Percentiles rank a stretch among this genome's conserved stretches.
Evolutionary conservation across 2,797 vertebrate species (phyloP).

Genomic region (Heliangelus exortis): DNA sequence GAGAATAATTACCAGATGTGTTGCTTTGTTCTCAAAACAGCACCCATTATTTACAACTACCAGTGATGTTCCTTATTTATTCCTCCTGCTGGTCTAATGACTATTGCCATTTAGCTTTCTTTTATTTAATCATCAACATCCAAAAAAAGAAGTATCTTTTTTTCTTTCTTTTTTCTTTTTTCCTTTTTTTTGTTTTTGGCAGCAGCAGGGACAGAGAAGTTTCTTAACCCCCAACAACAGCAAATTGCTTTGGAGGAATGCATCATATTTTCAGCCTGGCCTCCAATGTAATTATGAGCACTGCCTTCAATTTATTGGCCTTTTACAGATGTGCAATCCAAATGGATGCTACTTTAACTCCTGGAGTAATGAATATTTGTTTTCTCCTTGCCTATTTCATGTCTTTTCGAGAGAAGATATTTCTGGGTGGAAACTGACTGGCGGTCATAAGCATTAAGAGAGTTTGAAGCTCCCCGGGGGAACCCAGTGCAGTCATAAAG

Average conservation of each 20-base stretch:
- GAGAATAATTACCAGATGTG: slow-evolving; percentile 72
- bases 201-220: slow-evolving; percentile 11
- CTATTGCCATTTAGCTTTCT: slow-evolving; percentile 22
- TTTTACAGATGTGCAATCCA: slow-evolving; percentile 51
- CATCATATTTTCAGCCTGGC: slow-evolving; percentile 29
- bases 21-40: slow-evolving; percentile 48
- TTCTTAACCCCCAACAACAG: slow-evolving; percentile 25
- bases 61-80: slow-evolving; percentile 57
- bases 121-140: slow-evolving; percentile 68
- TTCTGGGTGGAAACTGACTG: slow-evolving; percentile 51
- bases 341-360: slow-evolving; percentile 51
- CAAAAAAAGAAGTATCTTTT: slow-evolving; percentile 40
- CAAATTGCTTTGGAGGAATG: slow-evolving; percentile 30
- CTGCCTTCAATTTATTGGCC: slow-evolving; percentile 53
- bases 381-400: slow-evolving; percentile 37
- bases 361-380: slow-evolving; percentile 52
- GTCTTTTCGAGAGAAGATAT: slow-evolving; percentile 25
- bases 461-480: slow-evolving; percentile 17
- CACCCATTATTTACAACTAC: slow-evolving; percentile 54
- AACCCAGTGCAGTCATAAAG: slow-evolving; percentile 7
- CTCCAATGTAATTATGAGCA: slow-evolving; percentile 26
- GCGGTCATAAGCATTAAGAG: slow-evolving; percentile 51
- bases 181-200: not conserved
- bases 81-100: slow-evolving; percentile 60
- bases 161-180: not conserved